These are phyloP conservation scores for Zosterops hypoxanthus DNA, from an alignment of 2,113 vertebrate species.

Conservation along the genomic window DNA sequence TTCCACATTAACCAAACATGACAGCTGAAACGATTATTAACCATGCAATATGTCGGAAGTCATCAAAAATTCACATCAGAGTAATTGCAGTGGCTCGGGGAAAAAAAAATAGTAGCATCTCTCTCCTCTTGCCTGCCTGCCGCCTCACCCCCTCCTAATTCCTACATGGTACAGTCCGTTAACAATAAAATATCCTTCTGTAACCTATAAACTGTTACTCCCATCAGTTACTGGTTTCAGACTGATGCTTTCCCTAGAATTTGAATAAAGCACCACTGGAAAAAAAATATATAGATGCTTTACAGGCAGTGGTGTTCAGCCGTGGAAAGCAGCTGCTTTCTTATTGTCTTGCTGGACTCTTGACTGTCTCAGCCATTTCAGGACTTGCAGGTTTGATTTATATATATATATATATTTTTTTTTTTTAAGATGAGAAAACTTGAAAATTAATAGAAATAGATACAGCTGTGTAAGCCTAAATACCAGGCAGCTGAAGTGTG, in stretches of 20 bases:
- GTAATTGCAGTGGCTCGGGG: constrained; percentile 89
- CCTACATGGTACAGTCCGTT: constrained; percentile 92
- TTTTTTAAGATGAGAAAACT: constrained; percentile 48
- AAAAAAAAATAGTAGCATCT: constrained; percentile 73
- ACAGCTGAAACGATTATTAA: constrained; percentile 96
- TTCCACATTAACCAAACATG: constrained; percentile 95
- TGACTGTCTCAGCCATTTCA: constrained; percentile 73
- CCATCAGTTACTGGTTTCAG: constrained; percentile 84
- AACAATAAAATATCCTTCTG: constrained; percentile 98
- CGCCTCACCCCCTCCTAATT: constrained; percentile 69
- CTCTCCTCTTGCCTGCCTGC: constrained; percentile 75
- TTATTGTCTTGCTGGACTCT: constrained; percentile 78
- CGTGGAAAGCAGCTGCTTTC: constrained; percentile 53
- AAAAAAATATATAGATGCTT: constrained; percentile 40
- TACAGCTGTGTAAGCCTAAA: background rate
- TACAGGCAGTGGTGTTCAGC: constrained; percentile 41
- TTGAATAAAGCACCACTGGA: constrained; percentile 44
- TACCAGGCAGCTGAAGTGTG: constrained; percentile 40
- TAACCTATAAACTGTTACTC: constrained; percentile 91
- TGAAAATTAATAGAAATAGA: constrained; percentile 8
- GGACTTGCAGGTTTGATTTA: constrained; percentile 64
- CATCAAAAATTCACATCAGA: constrained; percentile 96
- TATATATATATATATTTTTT: background rate
- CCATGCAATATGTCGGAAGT: constrained; percentile 98
- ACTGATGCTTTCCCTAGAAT: constrained; percentile 76